Conservation (phyloP, 2,797 vertebrate species). For the Crax fasciolata region DNA sequence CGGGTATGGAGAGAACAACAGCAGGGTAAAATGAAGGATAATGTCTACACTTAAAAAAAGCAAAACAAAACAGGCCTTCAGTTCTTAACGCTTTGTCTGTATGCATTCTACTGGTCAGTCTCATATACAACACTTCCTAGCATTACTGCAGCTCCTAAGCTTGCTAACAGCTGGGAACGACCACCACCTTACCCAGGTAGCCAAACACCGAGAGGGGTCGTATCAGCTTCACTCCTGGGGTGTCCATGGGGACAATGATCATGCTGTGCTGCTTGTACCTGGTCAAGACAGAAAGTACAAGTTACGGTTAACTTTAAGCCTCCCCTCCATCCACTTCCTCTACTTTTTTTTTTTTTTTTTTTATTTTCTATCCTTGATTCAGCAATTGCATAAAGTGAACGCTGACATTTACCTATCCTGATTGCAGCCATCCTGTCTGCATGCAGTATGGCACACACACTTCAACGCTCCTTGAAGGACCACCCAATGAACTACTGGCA, state of each 20-base stretch:
- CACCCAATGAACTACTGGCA: neutral
- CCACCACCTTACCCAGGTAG: constrained; percentile 86
- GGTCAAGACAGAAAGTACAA: constrained; percentile 8
- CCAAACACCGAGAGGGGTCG: constrained; percentile 92
- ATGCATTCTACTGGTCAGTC: neutral
- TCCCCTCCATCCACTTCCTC: neutral
- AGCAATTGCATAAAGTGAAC: accelerated
- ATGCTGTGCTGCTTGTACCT: constrained; percentile 93
- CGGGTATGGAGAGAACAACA: neutral
- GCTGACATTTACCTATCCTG: neutral
- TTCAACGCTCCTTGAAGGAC: neutral
- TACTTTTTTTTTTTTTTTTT: accelerated
- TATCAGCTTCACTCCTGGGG: constrained; percentile 87
- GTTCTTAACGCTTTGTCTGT: neutral
- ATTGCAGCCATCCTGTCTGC: neutral
- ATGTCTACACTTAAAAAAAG: neutral
- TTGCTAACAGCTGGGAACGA: neutral
- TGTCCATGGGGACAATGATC: constrained; percentile 91
- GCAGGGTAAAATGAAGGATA: neutral
- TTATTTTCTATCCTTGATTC: neutral
- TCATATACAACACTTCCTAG: neutral
- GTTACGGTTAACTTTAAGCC: neutral
- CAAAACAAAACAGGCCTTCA: neutral
- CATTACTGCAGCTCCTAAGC: neutral
- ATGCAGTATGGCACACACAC: accelerated